A percentile compares a stretch with the other conserved stretches of the same genome.
These are phyloP conservation scores for Catharus minimus DNA, from an alignment of 2,113 vertebrate genomes.

Conservation along the genomic window DNA sequence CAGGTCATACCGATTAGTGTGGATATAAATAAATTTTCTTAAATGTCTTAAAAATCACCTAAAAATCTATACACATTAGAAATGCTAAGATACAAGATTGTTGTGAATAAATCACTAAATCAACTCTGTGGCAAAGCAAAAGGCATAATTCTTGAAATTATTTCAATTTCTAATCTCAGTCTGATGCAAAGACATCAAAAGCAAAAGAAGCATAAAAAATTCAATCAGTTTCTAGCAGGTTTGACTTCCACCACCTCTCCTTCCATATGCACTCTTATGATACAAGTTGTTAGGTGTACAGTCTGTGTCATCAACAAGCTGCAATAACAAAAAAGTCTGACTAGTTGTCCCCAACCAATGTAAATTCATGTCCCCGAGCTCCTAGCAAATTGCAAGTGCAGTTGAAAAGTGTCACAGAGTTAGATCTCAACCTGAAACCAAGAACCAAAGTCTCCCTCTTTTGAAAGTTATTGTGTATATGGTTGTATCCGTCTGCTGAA, in stretches of 20 bases:
- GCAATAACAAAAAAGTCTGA: background rate
- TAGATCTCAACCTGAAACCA: background rate
- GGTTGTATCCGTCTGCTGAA: background rate
- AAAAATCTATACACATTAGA: background rate
- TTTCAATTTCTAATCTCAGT: background rate
- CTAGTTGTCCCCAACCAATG: background rate
- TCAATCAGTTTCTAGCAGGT: background rate
- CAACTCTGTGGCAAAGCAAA: background rate
- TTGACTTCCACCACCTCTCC: background rate
- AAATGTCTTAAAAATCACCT: background rate
- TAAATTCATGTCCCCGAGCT: background rate
- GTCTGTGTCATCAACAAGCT: background rate
- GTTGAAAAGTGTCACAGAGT: background rate
- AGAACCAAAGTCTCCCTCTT: background rate
- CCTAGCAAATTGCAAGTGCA: background rate
- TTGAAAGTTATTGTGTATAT: background rate
- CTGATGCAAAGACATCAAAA: background rate
- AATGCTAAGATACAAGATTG: background rate
- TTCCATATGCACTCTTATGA: background rate
- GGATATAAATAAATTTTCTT: background rate
- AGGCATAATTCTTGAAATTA: background rate
- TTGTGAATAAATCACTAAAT: background rate
- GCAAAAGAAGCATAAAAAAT: background rate
- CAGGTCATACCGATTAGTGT: background rate
- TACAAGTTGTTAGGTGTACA: background rate